Evolutionary conservation across 2,888 invertebrate species (phyloP).

Genomic region (Tuberolachnus salignus): DNA sequence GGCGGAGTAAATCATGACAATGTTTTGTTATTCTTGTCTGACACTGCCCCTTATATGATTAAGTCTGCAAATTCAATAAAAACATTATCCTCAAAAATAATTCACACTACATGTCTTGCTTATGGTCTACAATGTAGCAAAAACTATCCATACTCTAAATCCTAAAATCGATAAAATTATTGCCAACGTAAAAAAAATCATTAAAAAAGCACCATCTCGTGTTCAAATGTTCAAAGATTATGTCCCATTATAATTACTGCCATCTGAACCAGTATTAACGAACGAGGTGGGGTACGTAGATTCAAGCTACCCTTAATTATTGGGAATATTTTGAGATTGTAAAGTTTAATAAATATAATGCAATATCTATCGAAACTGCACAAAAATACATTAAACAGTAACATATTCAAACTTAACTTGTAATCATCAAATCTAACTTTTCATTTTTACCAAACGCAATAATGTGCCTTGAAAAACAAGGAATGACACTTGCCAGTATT

Average conservation of each 20-base stretch:
- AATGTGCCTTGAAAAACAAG: too few relatives aligned
- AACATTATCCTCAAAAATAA: too few relatives aligned
- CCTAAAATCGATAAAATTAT: slow-evolving; percentile 23
- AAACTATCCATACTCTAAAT: not conserved
- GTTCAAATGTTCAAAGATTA: slow-evolving; percentile 10
- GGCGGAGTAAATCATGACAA: slow-evolving; percentile 26
- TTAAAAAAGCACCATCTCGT: not conserved
- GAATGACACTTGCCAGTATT: too few relatives aligned
- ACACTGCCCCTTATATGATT: slow-evolving; percentile 10
- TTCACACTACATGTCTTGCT: not conserved
- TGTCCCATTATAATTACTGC: too few relatives aligned
- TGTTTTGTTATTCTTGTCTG: slow-evolving; percentile 18
- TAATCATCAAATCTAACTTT: too few relatives aligned
- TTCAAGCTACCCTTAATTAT: too few relatives aligned
- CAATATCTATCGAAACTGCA: slow-evolving; percentile 3
- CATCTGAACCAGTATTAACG: too few relatives aligned
- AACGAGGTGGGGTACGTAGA: too few relatives aligned
- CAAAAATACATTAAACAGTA: slow-evolving; percentile 23
- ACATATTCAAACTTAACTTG: slow-evolving; percentile 34
- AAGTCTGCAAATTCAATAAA: slow-evolving; percentile 17
- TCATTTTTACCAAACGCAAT: too few relatives aligned
- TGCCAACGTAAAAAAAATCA: too few relatives aligned
- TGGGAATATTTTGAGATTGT: too few relatives aligned
- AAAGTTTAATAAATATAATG: too few relatives aligned
- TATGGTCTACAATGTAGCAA: not conserved